Evolutionary conservation across 2,888 invertebrate species (phyloP), one percentile per base, ranked within the genome.

Genomic region (Melanostoma mellinum): DNA sequence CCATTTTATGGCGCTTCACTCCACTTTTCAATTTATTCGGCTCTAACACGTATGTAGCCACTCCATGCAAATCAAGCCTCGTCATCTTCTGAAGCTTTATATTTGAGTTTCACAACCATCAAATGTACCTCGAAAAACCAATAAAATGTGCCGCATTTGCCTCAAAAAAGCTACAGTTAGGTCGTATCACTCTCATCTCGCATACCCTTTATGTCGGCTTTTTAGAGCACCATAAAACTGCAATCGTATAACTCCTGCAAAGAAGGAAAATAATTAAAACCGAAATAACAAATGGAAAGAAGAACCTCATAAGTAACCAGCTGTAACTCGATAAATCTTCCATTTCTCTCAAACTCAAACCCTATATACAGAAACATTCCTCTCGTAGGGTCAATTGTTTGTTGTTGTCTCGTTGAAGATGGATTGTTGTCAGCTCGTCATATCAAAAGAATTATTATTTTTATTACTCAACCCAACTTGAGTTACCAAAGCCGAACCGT

Each of bases 391-490:
- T 82, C 73, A 73, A 73, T 53, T 73, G 63, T 50, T 42, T 60
- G 46, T 10, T 35, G 60, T 60, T 46, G 68, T 50, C 58, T 48
- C 44, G 71, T 35, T 40, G 74, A 82, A 84, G 82, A 84, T 84
- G 74, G 60, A 84, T 84, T 84, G 82, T 84, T 79, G 82, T 84
- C 82, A 84, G 82, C 44, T 78, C 79, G 60, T 74, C 58, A 84
- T 82, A 56, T 73, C 72, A 82, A 52, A 77, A 69, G 77, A 82
- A 82, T 82, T 77, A 82, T 81, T 77, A 33, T 81, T 72, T 38
- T 73, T 61, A 67, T 67, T 61, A 63, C 32, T 52, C 67, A 40
- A 56, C 10, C 6, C 53, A 46, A 53, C 73, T 50, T 9, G 63
- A 30, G 48, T 35, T 38, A 63, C 36, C 38, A 53, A 40, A 40